Evolutionary conservation across 2,797 vertebrate genomes (phyloP).

Genomic region (Eupleurogrammus muticus): DNA sequence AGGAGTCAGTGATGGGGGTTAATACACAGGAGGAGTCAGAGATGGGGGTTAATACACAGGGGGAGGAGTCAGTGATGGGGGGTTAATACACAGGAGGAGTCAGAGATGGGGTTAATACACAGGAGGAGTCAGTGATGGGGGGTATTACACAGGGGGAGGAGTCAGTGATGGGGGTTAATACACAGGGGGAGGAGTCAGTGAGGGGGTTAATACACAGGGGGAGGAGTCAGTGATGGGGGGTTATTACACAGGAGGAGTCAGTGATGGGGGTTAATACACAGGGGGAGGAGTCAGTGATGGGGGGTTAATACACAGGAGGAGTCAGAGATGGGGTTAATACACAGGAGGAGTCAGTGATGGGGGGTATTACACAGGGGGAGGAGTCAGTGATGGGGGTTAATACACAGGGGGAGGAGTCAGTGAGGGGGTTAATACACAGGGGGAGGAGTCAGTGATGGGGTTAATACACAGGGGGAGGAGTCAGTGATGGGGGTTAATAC

Average conservation of each 20-base stretch:
- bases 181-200: not conserved
- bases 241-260: not conserved
- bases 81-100: not conserved
- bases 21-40: not conserved
- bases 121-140: not conserved
- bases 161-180: constrained; percentile 13
- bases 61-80: too few relatives aligned
- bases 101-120: constrained; percentile 4
- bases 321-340: not conserved
- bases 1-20: too few relatives aligned
- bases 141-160: not conserved
- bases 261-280: not conserved
- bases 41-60: not conserved
- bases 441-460: too few relatives aligned
- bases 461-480: not conserved
- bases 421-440: not conserved
- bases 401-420: constrained; percentile 5
- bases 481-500: constrained; percentile 12
- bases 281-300: constrained; percentile 1
- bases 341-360: constrained; percentile 2
- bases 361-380: not conserved
- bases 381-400: too few relatives aligned
- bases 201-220: not conserved
- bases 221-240: constrained; percentile 1
- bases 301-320: not conserved